Conservation (phyloP, 2,797 vertebrate genomes). For the Sylvia borin region DNA sequence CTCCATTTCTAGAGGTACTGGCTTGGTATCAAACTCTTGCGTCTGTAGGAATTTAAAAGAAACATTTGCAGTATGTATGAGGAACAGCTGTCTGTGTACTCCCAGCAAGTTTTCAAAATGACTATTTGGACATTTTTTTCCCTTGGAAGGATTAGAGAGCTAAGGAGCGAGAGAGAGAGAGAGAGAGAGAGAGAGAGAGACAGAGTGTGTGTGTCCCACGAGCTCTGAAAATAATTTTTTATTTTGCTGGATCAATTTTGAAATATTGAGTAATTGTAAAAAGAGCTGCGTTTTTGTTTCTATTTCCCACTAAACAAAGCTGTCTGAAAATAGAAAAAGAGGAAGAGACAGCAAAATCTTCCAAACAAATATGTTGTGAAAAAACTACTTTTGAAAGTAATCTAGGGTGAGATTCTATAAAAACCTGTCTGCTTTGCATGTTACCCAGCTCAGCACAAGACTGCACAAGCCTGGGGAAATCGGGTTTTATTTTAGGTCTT, state of each 20-base stretch:
- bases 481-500: constrained; percentile 73
- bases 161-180: neutral
- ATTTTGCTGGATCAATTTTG: constrained; percentile 45
- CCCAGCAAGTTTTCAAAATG: constrained; percentile 75
- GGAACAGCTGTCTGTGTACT: constrained; percentile 81
- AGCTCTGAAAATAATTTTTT: constrained; percentile 28
- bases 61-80: constrained; percentile 84
- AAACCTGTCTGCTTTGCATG: constrained; percentile 69
- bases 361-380: constrained; percentile 72
- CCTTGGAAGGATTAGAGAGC: constrained; percentile 66
- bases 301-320: constrained; percentile 56
- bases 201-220: neutral
- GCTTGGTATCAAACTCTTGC: constrained; percentile 78
- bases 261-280: constrained; percentile 23
- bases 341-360: constrained; percentile 66
- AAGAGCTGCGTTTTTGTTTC: constrained; percentile 51
- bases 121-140: constrained; percentile 73
- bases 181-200: neutral
- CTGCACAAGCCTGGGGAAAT: constrained; percentile 73
- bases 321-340: constrained; percentile 71
- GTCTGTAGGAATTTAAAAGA: constrained; percentile 81
- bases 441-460: constrained; percentile 68
- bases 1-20: constrained; percentile 80
- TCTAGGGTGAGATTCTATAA: constrained; percentile 74
- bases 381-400: constrained; percentile 75